Base-by-base conservation (phyloP, 2,113 vertebrate species). In the Edolisoma coerulescens region DNA sequence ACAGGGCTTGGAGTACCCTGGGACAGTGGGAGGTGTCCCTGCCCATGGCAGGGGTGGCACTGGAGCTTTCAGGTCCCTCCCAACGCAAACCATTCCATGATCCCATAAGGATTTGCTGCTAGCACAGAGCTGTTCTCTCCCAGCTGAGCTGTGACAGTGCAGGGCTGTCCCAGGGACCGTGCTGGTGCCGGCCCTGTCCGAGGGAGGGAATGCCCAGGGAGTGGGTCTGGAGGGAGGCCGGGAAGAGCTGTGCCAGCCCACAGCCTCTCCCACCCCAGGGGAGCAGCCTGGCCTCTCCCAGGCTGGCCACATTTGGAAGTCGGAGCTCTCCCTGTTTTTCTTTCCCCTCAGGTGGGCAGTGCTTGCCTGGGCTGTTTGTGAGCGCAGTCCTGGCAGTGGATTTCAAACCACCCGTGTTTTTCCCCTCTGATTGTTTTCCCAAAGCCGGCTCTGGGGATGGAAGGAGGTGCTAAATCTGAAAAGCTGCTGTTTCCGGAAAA, bases 391-490 rank as follows among this genome's bases (percentile, higher is more conserved):
- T 87, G 89, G 87, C 93, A 59, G 33, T 0, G 1, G 7, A 42
- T 76, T 80, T 71, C 60, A 26, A 61, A 69, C 23, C 0, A 4
- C 4, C 2, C 24, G 5, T 91, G 30, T 67, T 95, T 78, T 93
- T 79, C 22, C 44, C 69, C 42, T 79, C 45, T 17, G 18, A 7
- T 61, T 94, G 82, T 95, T 96, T 93, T 93, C 68, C 90, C 83
- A 54, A 80, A 89, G 67, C 7, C 0, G 1, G 7, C 42, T 80
- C 78, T 10, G 50, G 87, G 82, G 87, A 91, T 96, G 90, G 91
- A 88, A 95, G 78, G 90, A 86, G 84, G 74, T 65, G 85, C 82
- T 94, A 91, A 96, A 97, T 94, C 32, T 85, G 79, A 93, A 88
- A 84, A 80, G 37, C 94, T 27, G 93, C 81, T 95, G 91, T 60